Evolutionary conservation across 2,797 vertebrate genomes (phyloP).

Genomic region (Bovichtus variegatus): DNA sequence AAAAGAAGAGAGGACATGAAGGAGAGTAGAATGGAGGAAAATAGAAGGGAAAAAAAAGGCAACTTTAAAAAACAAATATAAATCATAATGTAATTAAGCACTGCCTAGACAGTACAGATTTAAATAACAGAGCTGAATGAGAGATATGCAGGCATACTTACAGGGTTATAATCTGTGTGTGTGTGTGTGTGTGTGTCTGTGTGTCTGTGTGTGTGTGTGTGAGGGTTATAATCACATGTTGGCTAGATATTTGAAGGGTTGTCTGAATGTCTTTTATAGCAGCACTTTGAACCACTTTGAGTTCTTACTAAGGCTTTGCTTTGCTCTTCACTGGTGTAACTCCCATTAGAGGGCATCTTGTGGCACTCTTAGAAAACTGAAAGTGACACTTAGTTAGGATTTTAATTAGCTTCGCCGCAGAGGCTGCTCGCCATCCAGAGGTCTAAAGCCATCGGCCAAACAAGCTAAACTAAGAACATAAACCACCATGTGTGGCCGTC

Average conservation of each 20-base stretch:
- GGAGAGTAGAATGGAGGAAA: background rate
- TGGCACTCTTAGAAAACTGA: conserved; percentile 28
- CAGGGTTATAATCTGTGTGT: conserved; percentile 61
- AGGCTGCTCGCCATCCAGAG: conserved; percentile 11
- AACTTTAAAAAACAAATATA: conserved; percentile 51
- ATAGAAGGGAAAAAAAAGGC: background rate
- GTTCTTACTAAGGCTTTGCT: conserved; percentile 22
- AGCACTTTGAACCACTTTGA: conserved; percentile 50
- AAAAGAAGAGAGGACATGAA: background rate
- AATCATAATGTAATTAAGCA: conserved; percentile 62
- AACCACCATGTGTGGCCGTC: conserved; percentile 19
- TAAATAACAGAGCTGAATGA: conserved; percentile 63
- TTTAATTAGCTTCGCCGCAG: conserved; percentile 44
- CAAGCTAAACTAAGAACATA: conserved; percentile 17
- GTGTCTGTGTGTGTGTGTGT: conserved; percentile 38
- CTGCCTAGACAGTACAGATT: conserved; percentile 47
- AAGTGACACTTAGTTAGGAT: conserved; percentile 40
- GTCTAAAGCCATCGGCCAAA: conserved; percentile 24
- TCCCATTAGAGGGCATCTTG: conserved; percentile 33
- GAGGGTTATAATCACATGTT: conserved; percentile 70
- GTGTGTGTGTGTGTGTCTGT: conserved; percentile 22
- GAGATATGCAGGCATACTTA: conserved; percentile 41
- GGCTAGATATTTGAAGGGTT: conserved; percentile 56
- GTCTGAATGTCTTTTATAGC: conserved; percentile 66
- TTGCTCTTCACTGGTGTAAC: conserved; percentile 6